Conservation (phyloP, 2,888 invertebrate genomes). For the Euplexia lucipara region DNA sequence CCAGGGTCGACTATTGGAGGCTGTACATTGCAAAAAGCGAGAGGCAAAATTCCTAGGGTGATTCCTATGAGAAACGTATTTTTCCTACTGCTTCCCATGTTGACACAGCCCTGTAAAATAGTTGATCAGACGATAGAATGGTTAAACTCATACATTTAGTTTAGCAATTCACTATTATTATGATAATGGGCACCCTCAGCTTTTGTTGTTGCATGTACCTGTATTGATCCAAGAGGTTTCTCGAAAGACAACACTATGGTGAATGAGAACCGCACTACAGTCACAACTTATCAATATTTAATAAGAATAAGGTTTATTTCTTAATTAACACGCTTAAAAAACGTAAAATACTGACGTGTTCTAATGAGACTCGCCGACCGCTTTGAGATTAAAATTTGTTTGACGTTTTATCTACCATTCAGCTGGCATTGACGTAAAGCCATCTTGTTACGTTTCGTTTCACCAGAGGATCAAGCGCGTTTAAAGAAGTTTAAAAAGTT, state of each 20-base stretch:
- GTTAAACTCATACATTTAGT: slow-evolving; percentile 54
- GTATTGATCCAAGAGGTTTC: slow-evolving; percentile 60
- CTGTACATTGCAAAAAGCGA: slow-evolving; percentile 70
- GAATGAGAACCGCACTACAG: slow-evolving; percentile 34
- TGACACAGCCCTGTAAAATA: slow-evolving; percentile 71
- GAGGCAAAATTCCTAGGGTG: slow-evolving; percentile 64
- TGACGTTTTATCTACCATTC: slow-evolving; percentile 67
- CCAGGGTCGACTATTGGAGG: slow-evolving; percentile 76
- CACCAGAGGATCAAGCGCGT: slow-evolving; percentile 38
- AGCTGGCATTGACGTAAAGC: slow-evolving; percentile 67
- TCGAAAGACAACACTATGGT: slow-evolving; percentile 53
- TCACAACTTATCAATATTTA: slow-evolving; percentile 32
- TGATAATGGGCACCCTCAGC: slow-evolving; percentile 26
- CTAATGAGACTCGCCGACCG: slow-evolving; percentile 74
- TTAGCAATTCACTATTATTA: slow-evolving; percentile 54
- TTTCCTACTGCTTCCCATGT: slow-evolving; percentile 68
- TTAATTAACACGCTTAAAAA: slow-evolving; percentile 58
- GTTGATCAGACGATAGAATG: slow-evolving; percentile 43
- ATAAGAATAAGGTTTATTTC: slow-evolving; percentile 46
- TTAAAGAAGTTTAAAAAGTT: not conserved
- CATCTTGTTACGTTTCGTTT: slow-evolving; percentile 73
- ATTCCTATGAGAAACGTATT: slow-evolving; percentile 53
- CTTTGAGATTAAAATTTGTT: slow-evolving; percentile 49
- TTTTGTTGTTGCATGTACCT: slow-evolving; percentile 51
- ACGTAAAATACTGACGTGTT: slow-evolving; percentile 84